phyloP scores from a whole-genome alignment of 53 echinoderm and acorn worm species.

The Apostichopus leukothele region DNA sequence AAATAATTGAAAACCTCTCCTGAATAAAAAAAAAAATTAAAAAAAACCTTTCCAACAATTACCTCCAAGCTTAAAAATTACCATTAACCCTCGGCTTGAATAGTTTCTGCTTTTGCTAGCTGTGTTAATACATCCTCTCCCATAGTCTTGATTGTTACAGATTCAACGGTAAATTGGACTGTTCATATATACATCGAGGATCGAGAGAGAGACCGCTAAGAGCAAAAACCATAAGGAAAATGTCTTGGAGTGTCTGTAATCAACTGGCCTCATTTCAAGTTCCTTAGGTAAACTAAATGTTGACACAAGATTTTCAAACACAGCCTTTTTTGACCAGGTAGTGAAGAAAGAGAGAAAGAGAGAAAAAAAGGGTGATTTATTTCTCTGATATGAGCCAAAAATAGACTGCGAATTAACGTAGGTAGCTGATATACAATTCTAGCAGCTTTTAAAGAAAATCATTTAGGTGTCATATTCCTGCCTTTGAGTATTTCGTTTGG shows the following conservation, averaged over 20 bases:
- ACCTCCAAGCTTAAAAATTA: too few relatives aligned
- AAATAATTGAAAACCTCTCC: too few relatives aligned
- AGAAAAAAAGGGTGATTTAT: not conserved
- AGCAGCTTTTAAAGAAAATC: too few relatives aligned
- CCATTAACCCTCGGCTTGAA: too few relatives aligned
- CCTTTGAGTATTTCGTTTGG: too few relatives aligned
- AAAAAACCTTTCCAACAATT: not conserved
- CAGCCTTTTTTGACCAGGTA: not conserved
- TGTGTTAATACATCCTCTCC: too few relatives aligned
- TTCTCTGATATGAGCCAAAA: not conserved
- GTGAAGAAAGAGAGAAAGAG: not conserved
- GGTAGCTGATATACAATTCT: not conserved
- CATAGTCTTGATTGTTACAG: too few relatives aligned
- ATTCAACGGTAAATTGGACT: not conserved
- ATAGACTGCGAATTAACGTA: not conserved
- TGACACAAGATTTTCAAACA: not conserved
- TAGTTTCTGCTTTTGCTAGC: too few relatives aligned
- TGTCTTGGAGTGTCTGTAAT: not conserved
- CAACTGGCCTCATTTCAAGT: conserved; percentile 8
- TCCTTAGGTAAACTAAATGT: not conserved
- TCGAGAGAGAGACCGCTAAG: not conserved
- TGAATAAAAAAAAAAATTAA: too few relatives aligned
- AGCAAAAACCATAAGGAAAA: not conserved
- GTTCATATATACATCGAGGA: not conserved
- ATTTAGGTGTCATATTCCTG: too few relatives aligned